A percentile compares a stretch with the other conserved stretches of the same genome.
These are phyloP conservation scores for Pteropus rufus DNA, from an alignment of 2,797 vertebrate species.

Conservation along the genomic window DNA sequence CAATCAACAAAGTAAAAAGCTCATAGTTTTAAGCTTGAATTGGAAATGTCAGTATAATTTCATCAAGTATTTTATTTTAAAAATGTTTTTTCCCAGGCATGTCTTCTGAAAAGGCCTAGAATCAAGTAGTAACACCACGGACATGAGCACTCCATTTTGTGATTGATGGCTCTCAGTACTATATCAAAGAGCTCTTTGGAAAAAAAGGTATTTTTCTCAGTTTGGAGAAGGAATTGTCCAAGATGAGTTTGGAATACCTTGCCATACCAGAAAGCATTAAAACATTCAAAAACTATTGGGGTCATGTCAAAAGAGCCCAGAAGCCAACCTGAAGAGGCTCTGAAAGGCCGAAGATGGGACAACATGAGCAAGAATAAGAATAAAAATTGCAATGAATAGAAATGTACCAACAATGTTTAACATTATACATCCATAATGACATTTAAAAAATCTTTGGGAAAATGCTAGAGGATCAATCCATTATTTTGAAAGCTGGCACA, in stretches of 20 bases:
- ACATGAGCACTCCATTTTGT: not conserved
- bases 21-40: not conserved
- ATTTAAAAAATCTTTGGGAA: not conserved
- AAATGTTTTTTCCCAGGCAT: not conserved
- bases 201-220: not conserved
- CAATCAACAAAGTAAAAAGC: not conserved
- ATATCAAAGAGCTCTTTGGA: not conserved
- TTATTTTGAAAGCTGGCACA: not conserved
- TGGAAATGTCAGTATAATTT: not conserved
- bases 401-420: not conserved
- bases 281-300: not conserved
- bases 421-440: not conserved
- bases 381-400: not conserved
- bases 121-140: not conserved
- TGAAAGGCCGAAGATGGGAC: not conserved
- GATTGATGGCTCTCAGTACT: not conserved
- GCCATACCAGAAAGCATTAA: not conserved
- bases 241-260: not conserved
- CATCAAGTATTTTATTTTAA: not conserved
- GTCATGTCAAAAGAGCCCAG: not conserved
- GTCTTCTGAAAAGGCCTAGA: not conserved
- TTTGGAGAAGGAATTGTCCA: not conserved
- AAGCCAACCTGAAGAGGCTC: not conserved
- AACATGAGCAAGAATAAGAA: not conserved
- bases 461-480: not conserved